Conservation (phyloP, 2,797 vertebrate species). For the Lutjanus campechanus region DNA sequence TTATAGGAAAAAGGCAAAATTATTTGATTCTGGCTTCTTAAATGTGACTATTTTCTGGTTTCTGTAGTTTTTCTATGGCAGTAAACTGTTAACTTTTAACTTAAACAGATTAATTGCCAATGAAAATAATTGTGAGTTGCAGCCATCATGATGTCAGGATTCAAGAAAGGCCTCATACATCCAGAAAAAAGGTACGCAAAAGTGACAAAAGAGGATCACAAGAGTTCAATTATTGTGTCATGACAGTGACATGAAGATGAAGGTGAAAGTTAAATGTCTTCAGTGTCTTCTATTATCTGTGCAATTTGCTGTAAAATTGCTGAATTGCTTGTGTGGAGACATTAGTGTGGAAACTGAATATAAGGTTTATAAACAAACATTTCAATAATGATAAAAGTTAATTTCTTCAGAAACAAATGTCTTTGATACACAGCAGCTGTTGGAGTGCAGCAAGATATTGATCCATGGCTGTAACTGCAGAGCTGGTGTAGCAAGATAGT, state of each 20-base stretch:
- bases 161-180: neutral
- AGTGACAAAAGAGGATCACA: no score
- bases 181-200: no score
- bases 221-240: neutral
- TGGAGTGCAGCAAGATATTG: conserved; percentile 7
- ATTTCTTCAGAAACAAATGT: neutral
- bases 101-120: no score
- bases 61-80: no score
- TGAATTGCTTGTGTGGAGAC: no score
- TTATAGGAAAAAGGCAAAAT: no score
- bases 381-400: neutral
- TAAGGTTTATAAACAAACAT: neutral
- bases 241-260: neutral
- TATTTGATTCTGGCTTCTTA: neutral
- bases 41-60: no score
- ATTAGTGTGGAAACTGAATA: neutral
- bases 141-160: no score
- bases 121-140: no score
- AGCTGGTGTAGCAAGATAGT: neutral
- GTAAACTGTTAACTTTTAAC: no score
- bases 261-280: neutral
- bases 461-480: conserved; percentile 3
- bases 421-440: neutral
- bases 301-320: neutral
- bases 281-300: neutral